Base-by-base conservation (phyloP, 2,888 invertebrate species). In the Tipula helvola region DNA sequence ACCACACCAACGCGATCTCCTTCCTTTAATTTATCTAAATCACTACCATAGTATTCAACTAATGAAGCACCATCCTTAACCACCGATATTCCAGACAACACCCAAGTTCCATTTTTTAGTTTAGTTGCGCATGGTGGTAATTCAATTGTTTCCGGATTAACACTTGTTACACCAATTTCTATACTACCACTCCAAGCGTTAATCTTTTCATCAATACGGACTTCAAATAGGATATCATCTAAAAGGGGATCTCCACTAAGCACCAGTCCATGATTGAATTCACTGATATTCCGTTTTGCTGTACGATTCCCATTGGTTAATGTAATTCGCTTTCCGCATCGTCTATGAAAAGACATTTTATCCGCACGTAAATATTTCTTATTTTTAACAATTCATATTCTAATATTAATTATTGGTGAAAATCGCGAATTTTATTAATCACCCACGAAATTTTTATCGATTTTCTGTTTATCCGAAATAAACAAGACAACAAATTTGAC, bases 241-340 rank as follows among this genome's bases (percentile, higher is more conserved):
- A 93, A 92, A 41, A 97, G 92, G 3, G 97, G 96, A 89, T 96
- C 95, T 5, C 95, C 94, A 89, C 96, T 96, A 88, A 97, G 93
- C 39, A 97, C 96, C 88, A 97, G 92, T n/a, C 97, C 97, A 92
- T 96, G 95, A 91, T 97, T 97, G 90, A 96, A 97, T 90, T 97
- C 96, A 87, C 95, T 95, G 89, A 95, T 94, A 90, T 95, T 95
- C 89, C 97, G 93, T 88, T 95, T 93, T 18, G 97, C 97, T 42
- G 97, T 97, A 87, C 95, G 94, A 91, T 96, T 96, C 89, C 95
- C 95, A 92, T 97, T 97, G 87, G 95, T 93, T 89, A 98, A 93
- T 88, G 95, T 95, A 89, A 98, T 96, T 89, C 96, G 93, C 89
- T 96, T 95, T 87, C 98, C 98, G 91, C 97, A 96, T 90, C 95